Conservation (phyloP, 1,140 invertebrate genomes). For the Parasteatoda tepidariorum region DNA sequence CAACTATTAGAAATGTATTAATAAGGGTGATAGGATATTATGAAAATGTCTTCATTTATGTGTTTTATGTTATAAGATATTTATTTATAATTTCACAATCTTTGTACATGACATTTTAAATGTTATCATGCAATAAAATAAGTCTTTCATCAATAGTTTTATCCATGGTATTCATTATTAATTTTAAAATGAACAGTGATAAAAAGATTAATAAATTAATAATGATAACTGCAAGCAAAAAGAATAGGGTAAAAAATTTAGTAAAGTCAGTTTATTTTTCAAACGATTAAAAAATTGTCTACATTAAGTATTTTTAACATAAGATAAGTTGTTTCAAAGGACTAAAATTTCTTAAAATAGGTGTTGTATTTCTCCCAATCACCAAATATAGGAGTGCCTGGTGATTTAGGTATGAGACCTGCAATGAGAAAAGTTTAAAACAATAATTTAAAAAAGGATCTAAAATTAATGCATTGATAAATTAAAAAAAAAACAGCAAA, state of each 20-base stretch:
- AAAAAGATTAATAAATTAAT: too few species aligned
- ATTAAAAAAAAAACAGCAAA: too few species aligned
- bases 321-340: background rate
- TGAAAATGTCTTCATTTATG: background rate
- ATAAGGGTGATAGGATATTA: slow-evolving; percentile 1
- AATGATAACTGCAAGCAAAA: too few species aligned
- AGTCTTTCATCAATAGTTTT: background rate
- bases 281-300: background rate
- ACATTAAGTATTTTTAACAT: background rate
- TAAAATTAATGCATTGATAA: too few species aligned
- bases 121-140: slow-evolving; percentile 2
- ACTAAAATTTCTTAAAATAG: slow-evolving; percentile 48
- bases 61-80: slow-evolving; percentile 5
- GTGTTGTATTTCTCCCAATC: slow-evolving; percentile 56
- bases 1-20: background rate
- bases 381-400: slow-evolving; percentile 49
- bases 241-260: background rate
- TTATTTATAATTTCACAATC: slow-evolving; percentile 1
- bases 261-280: background rate
- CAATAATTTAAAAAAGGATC: too few species aligned
- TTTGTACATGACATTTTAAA: slow-evolving; percentile 2
- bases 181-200: too few species aligned
- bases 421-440: background rate
- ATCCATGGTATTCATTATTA: background rate
- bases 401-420: slow-evolving; percentile 53